Evolutionary conservation across 2,797 vertebrate genomes (phyloP), one percentile per base, ranked within the genome.

Genomic region (Danio kyathit): DNA sequence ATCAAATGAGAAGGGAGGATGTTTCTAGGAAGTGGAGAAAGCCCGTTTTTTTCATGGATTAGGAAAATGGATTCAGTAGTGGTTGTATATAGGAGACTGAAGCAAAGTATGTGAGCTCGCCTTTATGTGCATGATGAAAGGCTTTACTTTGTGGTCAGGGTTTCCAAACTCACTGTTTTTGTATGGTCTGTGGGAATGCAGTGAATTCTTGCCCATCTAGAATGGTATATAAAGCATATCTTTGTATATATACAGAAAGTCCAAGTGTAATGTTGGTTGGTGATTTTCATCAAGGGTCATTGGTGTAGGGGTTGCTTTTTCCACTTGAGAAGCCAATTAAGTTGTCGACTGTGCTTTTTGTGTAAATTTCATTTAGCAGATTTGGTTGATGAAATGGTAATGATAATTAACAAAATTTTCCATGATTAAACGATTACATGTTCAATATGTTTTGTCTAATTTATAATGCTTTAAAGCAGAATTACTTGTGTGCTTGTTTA

Each of bases 1-100:
- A 61, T 51, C 43, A 29, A 57, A 66, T 83, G 56, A 73, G 77
- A 76, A 72, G 8, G 2, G 78, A 71, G 64, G 44, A 69, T 77
- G 78, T 72, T 64, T 77, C 56, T 73, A 13, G 52, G 54, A 63
- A 79, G 60, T 19, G 14, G 63, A 13, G 66, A 70, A 51, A 49
- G 54, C 44, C 56, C 70, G 7, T 9, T n/a, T 43, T 56, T n/a
- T 61, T 41, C 13, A 43, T 71, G 57, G n/a, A 71, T 71, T 79
- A 49, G 41, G 21, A 14, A 78, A 40, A 48, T 69, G n/a, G 9
- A 21, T 63, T 43, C 21, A 41, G 10, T 43, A 17, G 12, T 41
- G 49, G 57, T 71, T 41, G 49, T 6, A 43, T 61, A 19, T 41
- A 51, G 44, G 17, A 52, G 12, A 41, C n/a, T 49, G 16, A 5